Percentiles rank a stretch among this genome's conserved stretches.
Conservation (phyloP, 2,888 invertebrate genomes). For the Hyppa rectilinea region DNA sequence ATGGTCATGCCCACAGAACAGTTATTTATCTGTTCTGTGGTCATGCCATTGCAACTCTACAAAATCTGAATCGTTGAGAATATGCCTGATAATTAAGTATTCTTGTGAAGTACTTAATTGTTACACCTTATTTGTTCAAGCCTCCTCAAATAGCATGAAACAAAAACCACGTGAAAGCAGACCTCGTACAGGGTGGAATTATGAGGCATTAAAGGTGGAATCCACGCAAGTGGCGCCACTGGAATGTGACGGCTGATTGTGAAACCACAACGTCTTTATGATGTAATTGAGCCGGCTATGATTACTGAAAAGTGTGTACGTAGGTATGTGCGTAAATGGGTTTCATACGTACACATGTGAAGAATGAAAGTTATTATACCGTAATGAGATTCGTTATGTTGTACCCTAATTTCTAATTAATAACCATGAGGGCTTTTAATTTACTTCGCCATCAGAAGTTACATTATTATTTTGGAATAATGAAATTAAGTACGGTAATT, state of each 20-base stretch:
- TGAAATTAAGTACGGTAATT: not conserved
- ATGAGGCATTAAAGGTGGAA: slow-evolving; percentile 29
- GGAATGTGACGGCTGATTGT: slow-evolving; percentile 33
- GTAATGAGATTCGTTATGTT: slow-evolving; percentile 28
- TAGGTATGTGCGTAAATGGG: slow-evolving; percentile 22
- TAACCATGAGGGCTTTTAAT: slow-evolving; percentile 13
- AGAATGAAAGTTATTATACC: slow-evolving; percentile 24
- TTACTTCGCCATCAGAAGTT: not conserved
- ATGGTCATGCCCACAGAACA: no score
- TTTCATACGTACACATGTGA: slow-evolving; percentile 9
- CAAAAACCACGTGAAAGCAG: slow-evolving; percentile 29
- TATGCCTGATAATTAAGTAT: not conserved
- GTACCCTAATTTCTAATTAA: slow-evolving; percentile 32
- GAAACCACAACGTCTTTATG: slow-evolving; percentile 39
- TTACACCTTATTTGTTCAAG: not conserved
- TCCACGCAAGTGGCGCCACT: slow-evolving; percentile 38
- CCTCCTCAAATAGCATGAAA: slow-evolving; percentile 6
- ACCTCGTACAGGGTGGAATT: slow-evolving; percentile 21
- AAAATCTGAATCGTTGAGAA: not conserved
- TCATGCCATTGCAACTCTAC: not conserved
- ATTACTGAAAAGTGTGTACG: slow-evolving; percentile 31
- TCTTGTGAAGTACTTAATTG: not conserved
- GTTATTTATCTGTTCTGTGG: no score
- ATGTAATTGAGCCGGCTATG: slow-evolving; percentile 48
- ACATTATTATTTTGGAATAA: not conserved